These are phyloP conservation scores for Callipepla californica DNA, from an alignment of 2,113 vertebrate genomes.

Conservation along the genomic window DNA sequence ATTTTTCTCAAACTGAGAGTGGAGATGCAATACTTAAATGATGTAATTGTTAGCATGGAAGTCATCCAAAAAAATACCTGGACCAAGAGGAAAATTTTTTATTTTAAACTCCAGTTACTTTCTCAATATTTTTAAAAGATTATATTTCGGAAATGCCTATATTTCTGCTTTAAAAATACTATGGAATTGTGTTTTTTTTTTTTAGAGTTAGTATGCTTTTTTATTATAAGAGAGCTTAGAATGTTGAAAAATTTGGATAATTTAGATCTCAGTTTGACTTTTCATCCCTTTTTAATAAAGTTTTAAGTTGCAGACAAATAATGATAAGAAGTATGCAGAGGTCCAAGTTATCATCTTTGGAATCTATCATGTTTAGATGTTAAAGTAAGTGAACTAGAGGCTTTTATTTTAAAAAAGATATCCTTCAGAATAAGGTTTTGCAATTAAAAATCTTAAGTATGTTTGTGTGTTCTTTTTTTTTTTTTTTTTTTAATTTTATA, in stretches of 20 bases:
- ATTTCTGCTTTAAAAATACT: not conserved
- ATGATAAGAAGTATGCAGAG: not conserved
- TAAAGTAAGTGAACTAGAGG: not conserved
- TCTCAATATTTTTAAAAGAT: not conserved
- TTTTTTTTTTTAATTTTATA: not conserved
- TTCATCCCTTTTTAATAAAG: not conserved
- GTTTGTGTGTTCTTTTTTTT: no score
- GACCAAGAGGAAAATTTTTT: not conserved
- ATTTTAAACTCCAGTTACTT: not conserved
- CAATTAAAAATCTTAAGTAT: not conserved
- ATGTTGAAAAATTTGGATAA: not conserved
- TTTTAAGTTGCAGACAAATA: accelerated
- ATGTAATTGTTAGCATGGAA: not conserved
- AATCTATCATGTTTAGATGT: not conserved
- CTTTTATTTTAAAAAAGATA: not conserved
- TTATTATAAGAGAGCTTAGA: not conserved
- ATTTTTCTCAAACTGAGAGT: not conserved
- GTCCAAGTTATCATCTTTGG: not conserved
- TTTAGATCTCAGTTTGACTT: not conserved
- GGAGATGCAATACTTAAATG: not conserved
- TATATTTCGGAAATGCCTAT: not conserved
- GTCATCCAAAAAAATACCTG: not conserved
- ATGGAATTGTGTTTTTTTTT: not conserved
- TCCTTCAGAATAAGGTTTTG: not conserved
- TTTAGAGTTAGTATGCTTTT: not conserved